Conservation (phyloP, 2,797 vertebrate species). For the Poeciliopsis paucimaculata region DNA sequence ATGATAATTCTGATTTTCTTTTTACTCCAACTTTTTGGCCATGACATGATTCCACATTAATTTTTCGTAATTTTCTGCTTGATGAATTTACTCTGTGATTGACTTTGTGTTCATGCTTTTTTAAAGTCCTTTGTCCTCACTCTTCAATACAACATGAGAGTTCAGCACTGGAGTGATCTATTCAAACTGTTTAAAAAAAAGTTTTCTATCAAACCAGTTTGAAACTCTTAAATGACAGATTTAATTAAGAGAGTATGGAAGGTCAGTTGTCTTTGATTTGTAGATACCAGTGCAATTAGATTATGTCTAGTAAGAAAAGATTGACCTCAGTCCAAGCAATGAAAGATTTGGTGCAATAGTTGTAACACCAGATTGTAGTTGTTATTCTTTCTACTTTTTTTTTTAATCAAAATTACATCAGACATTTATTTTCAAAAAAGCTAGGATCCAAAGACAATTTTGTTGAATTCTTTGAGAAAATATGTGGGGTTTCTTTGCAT, state of each 20-base stretch:
- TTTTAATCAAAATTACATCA: slow-evolving; percentile 25
- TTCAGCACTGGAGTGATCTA: background rate
- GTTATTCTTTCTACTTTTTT: slow-evolving; percentile 27
- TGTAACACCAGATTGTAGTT: slow-evolving; percentile 26
- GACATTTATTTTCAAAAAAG: slow-evolving; percentile 1
- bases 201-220: background rate
- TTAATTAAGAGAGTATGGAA: slow-evolving; percentile 20
- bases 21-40: background rate
- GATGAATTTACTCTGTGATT: background rate
- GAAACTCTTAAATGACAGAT: slow-evolving; percentile 19
- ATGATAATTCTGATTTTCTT: background rate
- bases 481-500: slow-evolving; percentile 2
- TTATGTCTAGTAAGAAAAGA: slow-evolving; percentile 19
- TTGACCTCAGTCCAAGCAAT: slow-evolving; percentile 11
- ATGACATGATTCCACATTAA: background rate
- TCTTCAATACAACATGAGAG: background rate
- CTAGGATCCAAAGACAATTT: slow-evolving; percentile 1
- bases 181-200: background rate
- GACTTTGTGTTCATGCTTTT: slow-evolving; percentile 1
- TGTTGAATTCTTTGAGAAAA: slow-evolving; percentile 2
- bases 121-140: background rate
- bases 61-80: slow-evolving; percentile 17
- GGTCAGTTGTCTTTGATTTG: slow-evolving; percentile 17
- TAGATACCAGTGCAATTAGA: slow-evolving; percentile 5
- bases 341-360: slow-evolving; percentile 21